Conservation (phyloP, 2,888 invertebrate genomes). For the Entomobrya proxima region DNA sequence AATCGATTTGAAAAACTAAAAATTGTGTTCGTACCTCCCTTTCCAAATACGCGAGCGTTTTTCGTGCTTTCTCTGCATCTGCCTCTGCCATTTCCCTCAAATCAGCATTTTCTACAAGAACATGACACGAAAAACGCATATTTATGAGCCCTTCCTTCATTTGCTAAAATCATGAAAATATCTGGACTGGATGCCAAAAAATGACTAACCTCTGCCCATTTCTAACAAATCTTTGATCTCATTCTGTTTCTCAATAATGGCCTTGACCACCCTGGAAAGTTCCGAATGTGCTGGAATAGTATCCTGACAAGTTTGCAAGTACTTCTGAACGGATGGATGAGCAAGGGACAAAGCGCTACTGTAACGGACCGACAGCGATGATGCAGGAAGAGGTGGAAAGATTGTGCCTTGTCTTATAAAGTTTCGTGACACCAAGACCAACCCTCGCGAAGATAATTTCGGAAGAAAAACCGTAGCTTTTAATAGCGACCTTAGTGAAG, state of each 20-base stretch:
- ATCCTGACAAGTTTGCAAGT: not conserved
- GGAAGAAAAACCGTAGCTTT: no score
- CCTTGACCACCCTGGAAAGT: not conserved
- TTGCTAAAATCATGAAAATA: not conserved
- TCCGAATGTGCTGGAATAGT: not conserved
- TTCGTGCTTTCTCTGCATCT: constrained; percentile 82
- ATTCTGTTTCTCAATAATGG: constrained; percentile 52
- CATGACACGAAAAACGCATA: not conserved
- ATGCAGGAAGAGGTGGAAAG: no score
- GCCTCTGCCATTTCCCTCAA: constrained; percentile 84
- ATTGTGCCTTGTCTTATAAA: not conserved
- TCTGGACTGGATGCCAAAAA: not conserved
- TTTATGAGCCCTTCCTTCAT: not conserved
- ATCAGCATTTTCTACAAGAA: constrained; percentile 77
- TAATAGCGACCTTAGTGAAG: no score
- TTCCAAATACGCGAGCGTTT: constrained; percentile 81
- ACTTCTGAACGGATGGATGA: constrained; percentile 47
- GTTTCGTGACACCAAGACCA: not conserved
- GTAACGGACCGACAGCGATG: not conserved
- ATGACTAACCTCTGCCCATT: constrained; percentile 50
- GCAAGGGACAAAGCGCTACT: constrained; percentile 14
- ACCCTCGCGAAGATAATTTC: not conserved
- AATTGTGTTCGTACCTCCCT: constrained; percentile 76
- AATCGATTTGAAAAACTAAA: not conserved
- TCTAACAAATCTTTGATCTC: constrained; percentile 60